Base-by-base conservation (phyloP, 2,113 vertebrate species). In the Nipponia nippon region DNA sequence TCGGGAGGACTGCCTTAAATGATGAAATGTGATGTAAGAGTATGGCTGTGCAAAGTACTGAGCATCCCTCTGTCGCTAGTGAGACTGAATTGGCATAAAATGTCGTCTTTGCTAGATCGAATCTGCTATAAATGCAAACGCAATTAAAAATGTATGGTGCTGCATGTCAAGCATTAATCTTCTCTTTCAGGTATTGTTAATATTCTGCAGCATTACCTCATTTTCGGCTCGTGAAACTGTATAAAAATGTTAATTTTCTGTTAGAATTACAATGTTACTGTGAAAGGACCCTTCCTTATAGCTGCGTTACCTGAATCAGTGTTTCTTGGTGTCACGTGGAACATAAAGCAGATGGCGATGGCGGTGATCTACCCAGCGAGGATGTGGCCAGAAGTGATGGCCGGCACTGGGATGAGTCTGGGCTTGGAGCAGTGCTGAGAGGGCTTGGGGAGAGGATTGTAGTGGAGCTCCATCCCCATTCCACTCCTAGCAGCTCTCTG, bases 341-440 rank as follows among this genome's bases (percentile, higher is more conserved):
- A 73, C 63, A 4, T 69, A 20, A 63, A 89, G 72, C 95, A 81
- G 94, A 95, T 86, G 93, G 83, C 56, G 91, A 70, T 92, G 89
- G 79, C 78, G 50, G 83, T 77, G 95, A 94, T 97, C 96, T 12
- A 1, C 95, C 66, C 90, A 18, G 44, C 92, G 90, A 93, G 58
- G 96, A 97, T 75, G 59, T 23, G 13, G 36, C 90, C 90, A 87
- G 72, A 38, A 93, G 87, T 8, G 8, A 32, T 61, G 50, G 87
- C 93, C 36, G 93, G 69, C 32, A 50, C 67, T 42, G 81, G 70
- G 23, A 97, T 95, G 96, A 95, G 94, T 95, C 96, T 97, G 96
- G 96, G 96, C 96, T 97, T 97, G 96, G 96, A 97, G 96, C 96
- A 97, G 96, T 97, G 96, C 96, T 97, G 96, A 97, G 96, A 97